phyloP scores from a whole-genome alignment of 2,113 vertebrate genomes.

The Murina feae region DNA sequence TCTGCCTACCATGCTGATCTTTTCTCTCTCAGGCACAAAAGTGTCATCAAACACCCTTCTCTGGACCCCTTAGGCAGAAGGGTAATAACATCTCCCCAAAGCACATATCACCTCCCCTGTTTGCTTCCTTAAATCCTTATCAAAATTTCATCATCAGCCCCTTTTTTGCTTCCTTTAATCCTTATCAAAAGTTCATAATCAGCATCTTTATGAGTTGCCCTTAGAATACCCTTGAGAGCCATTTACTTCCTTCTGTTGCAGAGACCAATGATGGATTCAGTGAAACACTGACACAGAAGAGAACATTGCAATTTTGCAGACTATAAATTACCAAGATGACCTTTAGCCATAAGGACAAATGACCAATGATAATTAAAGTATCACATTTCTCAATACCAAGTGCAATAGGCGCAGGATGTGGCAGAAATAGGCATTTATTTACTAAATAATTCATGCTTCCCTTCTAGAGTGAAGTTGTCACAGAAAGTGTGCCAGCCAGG shows the following conservation, averaged over 20 bases:
- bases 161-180: neutral
- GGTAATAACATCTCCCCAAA: neutral
- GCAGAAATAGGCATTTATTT: neutral
- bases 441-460: slow-evolving; percentile 3
- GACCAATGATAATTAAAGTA: neutral
- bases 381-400: neutral
- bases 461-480: neutral
- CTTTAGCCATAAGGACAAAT: neutral
- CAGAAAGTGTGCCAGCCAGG: neutral
- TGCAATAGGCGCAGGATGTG: neutral
- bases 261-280: neutral
- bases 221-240: neutral
- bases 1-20: too few relatives aligned
- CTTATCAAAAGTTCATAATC: neutral
- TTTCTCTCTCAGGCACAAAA: neutral
- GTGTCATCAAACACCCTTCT: neutral
- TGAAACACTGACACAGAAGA: neutral
- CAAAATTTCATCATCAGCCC: too few relatives aligned
- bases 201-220: neutral
- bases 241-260: neutral
- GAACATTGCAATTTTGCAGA: neutral
- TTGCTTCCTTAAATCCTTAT: too few relatives aligned
- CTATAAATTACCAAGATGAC: neutral
- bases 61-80: neutral
- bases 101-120: neutral